These are phyloP conservation scores for Agrochola litura DNA, from an alignment of 2,888 invertebrate species.

Conservation along the genomic window DNA sequence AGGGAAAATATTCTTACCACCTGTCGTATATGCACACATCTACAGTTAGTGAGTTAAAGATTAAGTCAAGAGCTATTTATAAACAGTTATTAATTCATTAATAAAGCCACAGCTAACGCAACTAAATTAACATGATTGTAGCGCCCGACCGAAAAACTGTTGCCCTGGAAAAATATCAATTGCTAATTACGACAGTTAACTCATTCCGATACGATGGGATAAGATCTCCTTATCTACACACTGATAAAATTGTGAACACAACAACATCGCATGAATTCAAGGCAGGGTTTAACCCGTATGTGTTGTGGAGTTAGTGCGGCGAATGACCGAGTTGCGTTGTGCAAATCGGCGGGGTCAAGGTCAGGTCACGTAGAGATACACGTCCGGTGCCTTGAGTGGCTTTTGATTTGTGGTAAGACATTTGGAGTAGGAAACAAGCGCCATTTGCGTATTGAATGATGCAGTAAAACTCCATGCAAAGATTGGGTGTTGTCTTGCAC, in stretches of 20 bases:
- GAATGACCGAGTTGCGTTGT: slow-evolving; percentile 55
- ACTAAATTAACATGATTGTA: no score
- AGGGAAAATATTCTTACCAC: no score
- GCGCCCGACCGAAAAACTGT: no score
- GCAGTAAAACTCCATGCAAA: background rate
- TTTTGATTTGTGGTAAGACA: background rate
- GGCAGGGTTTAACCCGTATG: slow-evolving; percentile 6
- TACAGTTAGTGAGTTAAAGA: no score
- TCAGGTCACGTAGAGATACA: slow-evolving; percentile 52
- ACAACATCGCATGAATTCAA: slow-evolving; percentile 12
- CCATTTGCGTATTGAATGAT: background rate
- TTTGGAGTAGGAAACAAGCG: background rate
- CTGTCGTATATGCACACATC: no score
- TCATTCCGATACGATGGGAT: background rate
- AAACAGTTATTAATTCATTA: no score
- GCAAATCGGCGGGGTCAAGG: slow-evolving; percentile 60
- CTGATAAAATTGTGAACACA: background rate
- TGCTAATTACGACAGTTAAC: no score
- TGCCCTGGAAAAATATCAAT: no score
- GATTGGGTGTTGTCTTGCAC: background rate
- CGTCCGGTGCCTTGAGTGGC: slow-evolving; percentile 25
- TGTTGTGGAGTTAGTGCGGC: slow-evolving; percentile 35
- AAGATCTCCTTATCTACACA: slow-evolving; percentile 10
- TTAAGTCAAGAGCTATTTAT: no score
- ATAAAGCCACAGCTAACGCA: no score